Evolutionary conservation across 1,140 invertebrate species (phyloP), one percentile per base, ranked within the genome.

Genomic region (Aricia agestis): DNA sequence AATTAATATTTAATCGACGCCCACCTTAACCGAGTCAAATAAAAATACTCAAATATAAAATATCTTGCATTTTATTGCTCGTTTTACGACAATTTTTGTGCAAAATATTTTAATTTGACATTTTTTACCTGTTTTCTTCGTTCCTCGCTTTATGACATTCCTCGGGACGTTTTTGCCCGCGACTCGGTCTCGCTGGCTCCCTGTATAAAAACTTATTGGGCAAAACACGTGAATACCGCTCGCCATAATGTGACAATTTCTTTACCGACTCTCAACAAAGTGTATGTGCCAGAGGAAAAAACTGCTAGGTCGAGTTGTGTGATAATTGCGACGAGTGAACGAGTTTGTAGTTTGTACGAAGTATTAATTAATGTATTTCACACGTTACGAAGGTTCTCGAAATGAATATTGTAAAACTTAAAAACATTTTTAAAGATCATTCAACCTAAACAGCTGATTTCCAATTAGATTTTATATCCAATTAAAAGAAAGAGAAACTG

Each of bases 21-120:
- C 45, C 45, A 52, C 45, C 45, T 52, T 52, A 52, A 11, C 6
- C 6, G 45, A 13, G 11, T 15, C 45, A 13, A 52, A 52, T 52
- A 15, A 52, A 52, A 52, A 52, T 52, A 13, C 45, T 52, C 45
- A 52, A 52, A 52, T 15, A 52, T 52, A 52, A 52, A 52, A 52
- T 52, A 52, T 52, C 13, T 52, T 52, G 11, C 45, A 52, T 52
- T 52, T 52, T 52, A 52, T 52, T 52, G 45, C 45, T 9, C 1
- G 9, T 52, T 52, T 52, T 52, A 52, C 45, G 45, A 52, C 45
- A 52, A 52, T 52, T 52, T 52, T 52, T 52, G 45, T 15, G 45
- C 45, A 52, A 52, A 52, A 52, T 52, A 52, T 52, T 52, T 52
- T 52, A 52, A 52, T 52, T 52, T 52, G 45, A 15, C 45, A 52